A percentile compares a stretch with the other conserved stretches of the same genome.
Evolutionary conservation across 2,113 vertebrate genomes (phyloP).

Genomic region (Epinephelus lanceolatus): DNA sequence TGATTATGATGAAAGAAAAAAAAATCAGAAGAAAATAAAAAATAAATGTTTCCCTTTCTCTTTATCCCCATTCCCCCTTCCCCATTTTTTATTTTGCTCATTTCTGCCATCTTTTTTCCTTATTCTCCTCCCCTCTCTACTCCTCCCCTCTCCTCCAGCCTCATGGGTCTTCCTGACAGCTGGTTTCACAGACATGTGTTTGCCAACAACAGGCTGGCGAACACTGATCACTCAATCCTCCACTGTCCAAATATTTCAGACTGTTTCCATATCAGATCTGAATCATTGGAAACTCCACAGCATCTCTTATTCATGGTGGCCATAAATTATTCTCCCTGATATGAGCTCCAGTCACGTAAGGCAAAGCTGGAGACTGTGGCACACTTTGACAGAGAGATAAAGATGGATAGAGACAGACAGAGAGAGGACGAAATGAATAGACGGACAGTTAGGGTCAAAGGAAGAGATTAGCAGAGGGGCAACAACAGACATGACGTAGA

Average conservation of each 20-base stretch:
- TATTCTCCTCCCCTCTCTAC: not conserved
- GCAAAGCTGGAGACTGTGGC: constrained; percentile 73
- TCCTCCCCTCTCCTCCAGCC: constrained; percentile 11
- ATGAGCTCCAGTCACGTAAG: constrained; percentile 87
- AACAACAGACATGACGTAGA: constrained; percentile 16
- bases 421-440: constrained; percentile 29
- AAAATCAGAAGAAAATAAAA: not conserved
- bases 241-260: constrained; percentile 85
- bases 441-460: constrained; percentile 25
- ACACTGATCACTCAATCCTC: constrained; percentile 82
- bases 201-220: constrained; percentile 78
- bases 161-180: constrained; percentile 67
- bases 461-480: constrained; percentile 43
- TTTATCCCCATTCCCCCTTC: not conserved
- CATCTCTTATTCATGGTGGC: constrained; percentile 85
- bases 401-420: constrained; percentile 46
- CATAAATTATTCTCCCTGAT: constrained; percentile 87
- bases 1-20: not conserved
- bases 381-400: constrained; percentile 58
- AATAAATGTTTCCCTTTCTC: not conserved
- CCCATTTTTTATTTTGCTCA: not conserved
- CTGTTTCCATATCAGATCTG: constrained; percentile 82
- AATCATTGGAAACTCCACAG: constrained; percentile 82
- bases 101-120: not conserved
- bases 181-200: constrained; percentile 78